Evolutionary conservation across 2,113 vertebrate species (phyloP).

Genomic region (Cebus imitator): DNA sequence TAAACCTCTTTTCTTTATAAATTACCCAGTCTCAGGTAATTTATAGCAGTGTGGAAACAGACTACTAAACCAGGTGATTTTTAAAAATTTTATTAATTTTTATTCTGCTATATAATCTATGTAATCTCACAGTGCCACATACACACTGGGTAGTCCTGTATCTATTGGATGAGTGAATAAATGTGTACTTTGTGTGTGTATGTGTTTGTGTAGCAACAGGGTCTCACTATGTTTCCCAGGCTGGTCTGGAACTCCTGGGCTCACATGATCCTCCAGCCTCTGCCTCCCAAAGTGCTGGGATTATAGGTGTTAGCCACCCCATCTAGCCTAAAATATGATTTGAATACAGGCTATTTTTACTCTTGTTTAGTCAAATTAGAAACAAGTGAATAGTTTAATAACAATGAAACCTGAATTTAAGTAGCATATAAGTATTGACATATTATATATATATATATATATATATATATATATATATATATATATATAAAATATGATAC

Average conservation of each 20-base stretch:
- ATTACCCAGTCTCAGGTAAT: no score
- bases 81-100: no score
- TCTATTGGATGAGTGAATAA: background rate
- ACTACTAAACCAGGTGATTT: no score
- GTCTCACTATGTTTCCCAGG: no score
- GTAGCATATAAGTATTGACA: background rate
- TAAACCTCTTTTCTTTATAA: no score
- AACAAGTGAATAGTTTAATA: background rate
- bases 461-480: background rate
- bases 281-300: no score
- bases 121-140: background rate
- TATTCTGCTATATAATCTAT: background rate
- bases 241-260: no score
- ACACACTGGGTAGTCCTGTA: background rate
- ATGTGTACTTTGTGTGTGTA: background rate
- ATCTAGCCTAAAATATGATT: background rate
- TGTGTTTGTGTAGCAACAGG: no score
- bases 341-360: background rate
- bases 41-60: no score
- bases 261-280: no score
- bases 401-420: background rate
- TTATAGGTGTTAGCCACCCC: no score
- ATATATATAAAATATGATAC: background rate
- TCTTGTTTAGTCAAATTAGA: slow-evolving; percentile 12
- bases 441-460: background rate